These are phyloP conservation scores for Amphipoea lucens DNA, from an alignment of 2,888 invertebrate species.

Conservation along the genomic window DNA sequence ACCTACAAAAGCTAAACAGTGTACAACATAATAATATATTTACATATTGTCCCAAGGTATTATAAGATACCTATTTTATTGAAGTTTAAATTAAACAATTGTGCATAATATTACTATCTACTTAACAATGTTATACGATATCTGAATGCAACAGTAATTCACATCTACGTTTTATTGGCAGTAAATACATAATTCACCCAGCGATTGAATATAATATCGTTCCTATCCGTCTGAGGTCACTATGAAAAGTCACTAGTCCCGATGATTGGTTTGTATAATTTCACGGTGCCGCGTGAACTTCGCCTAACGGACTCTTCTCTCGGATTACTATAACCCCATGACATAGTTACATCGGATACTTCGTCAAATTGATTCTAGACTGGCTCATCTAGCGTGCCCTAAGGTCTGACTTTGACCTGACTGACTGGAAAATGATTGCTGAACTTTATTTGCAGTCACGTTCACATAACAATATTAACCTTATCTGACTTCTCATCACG, in stretches of 20 bases:
- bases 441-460: conserved; percentile 55
- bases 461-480: conserved; percentile 56
- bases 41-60: not conserved
- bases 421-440: conserved; percentile 45
- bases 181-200: conserved; percentile 51
- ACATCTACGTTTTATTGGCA: conserved; percentile 37
- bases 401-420: conserved; percentile 60
- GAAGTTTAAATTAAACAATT: conserved; percentile 5
- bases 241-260: conserved; percentile 80
- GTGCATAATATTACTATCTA: not conserved
- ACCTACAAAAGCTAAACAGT: not conserved
- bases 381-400: conserved; percentile 73
- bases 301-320: conserved; percentile 82
- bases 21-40: not conserved
- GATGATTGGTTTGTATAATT: conserved; percentile 86
- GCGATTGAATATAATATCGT: conserved; percentile 64
- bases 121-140: not conserved
- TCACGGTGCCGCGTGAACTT: conserved; percentile 83
- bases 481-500: conserved; percentile 33
- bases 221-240: conserved; percentile 74
- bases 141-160: conserved; percentile 29
- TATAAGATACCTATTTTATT: not conserved
- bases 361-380: conserved; percentile 84
- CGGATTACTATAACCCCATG: conserved; percentile 86
- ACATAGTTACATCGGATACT: conserved; percentile 82